These are phyloP conservation scores for Plusia festucae DNA, from an alignment of 2,888 invertebrate genomes.

Conservation along the genomic window DNA sequence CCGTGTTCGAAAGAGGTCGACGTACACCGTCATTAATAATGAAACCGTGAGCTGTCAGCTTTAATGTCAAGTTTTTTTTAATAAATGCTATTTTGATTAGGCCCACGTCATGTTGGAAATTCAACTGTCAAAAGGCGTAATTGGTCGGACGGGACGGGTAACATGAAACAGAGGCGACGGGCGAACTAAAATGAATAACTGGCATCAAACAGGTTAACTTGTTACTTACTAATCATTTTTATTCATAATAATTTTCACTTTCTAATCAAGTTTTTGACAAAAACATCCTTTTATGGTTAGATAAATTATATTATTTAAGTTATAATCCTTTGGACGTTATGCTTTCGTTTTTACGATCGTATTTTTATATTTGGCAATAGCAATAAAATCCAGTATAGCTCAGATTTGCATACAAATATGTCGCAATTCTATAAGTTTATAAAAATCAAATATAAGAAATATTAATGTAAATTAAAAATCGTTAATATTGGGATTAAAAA, in stretches of 20 bases:
- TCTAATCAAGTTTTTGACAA: constrained; percentile 33
- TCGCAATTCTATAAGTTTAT: constrained; percentile 23
- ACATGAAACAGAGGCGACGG: constrained; percentile 68
- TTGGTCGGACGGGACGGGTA: constrained; percentile 84
- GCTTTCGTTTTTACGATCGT: constrained; percentile 50
- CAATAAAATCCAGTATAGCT: constrained; percentile 29
- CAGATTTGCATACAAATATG: constrained; percentile 40
- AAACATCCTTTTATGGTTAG: constrained; percentile 29
- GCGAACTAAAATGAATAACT: constrained; percentile 46
- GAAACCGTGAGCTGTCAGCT: constrained; percentile 88
- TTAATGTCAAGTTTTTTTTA: constrained; percentile 86
- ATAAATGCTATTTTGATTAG: constrained; percentile 90
- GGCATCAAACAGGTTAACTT: constrained; percentile 26
- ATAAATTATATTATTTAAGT: constrained; percentile 22
- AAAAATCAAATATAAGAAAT: constrained; percentile 31
- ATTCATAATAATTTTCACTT: constrained; percentile 40
- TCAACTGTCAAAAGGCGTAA: constrained; percentile 89
- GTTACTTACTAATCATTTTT: constrained; percentile 19
- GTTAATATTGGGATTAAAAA: constrained; percentile 44
- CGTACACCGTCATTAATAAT: constrained; percentile 84
- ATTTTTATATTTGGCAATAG: constrained; percentile 28
- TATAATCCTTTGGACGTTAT: constrained; percentile 50
- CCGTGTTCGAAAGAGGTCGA: constrained; percentile 72
- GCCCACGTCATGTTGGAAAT: constrained; percentile 90
- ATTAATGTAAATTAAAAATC: constrained; percentile 44